phyloP scores from a whole-genome alignment of 1,140 invertebrate species.

The Potamilus streckersoni region DNA sequence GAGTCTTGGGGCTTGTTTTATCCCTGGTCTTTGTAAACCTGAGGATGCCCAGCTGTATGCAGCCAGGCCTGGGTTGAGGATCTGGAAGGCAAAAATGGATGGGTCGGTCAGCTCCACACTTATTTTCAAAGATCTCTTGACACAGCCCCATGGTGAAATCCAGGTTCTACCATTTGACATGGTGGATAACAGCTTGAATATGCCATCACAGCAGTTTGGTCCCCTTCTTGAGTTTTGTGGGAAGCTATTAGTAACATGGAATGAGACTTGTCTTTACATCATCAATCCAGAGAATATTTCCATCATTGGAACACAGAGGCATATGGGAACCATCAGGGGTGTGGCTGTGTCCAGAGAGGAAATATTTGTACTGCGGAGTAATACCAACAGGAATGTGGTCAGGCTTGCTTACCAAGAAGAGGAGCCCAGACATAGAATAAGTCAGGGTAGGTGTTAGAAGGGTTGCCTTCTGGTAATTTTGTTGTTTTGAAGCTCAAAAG shows the following conservation, averaged over 20 bases:
- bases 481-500: too few species aligned
- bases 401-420: conserved; percentile 46
- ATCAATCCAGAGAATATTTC: conserved; percentile 76
- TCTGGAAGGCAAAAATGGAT: conserved; percentile 82
- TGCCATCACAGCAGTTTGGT: conserved; percentile 73
- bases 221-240: conserved; percentile 77
- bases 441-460: too few species aligned
- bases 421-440: too few species aligned
- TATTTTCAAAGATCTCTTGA: conserved; percentile 81
- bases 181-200: conserved; percentile 6
- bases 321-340: conserved; percentile 69
- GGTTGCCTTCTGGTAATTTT: too few species aligned
- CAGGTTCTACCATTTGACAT: conserved; percentile 34
- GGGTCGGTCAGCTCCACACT: conserved; percentile 87
- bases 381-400: conserved; percentile 51
- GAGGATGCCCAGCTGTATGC: conserved; percentile 75
- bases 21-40: conserved; percentile 52
- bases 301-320: conserved; percentile 67
- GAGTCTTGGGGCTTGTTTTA: conserved; percentile 65
- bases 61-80: conserved; percentile 80
- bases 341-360: conserved; percentile 79
- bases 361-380: conserved; percentile 78
- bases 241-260: conserved; percentile 80
- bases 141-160: conserved; percentile 34
- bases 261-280: conserved; percentile 78